Conservation (phyloP, 2,797 vertebrate species). For the Microtus californicus region DNA sequence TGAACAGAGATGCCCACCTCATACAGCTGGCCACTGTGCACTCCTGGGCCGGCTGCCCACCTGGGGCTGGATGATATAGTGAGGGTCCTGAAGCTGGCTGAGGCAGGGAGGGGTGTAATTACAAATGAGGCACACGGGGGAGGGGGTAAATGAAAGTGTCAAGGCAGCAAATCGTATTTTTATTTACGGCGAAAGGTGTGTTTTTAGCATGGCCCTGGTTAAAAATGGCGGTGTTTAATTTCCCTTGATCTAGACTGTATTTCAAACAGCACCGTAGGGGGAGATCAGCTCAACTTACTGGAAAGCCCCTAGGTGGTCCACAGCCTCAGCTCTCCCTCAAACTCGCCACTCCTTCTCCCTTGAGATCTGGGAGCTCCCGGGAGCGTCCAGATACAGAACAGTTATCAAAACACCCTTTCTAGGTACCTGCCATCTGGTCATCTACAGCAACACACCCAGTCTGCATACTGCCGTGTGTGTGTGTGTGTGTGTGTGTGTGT, state of each 20-base stretch:
- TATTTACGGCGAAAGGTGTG: slow-evolving; percentile 82
- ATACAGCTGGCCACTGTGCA: neutral
- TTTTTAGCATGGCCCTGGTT: slow-evolving; percentile 38
- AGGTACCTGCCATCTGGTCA: rapidly evolving
- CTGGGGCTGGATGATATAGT: neutral
- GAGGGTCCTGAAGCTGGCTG: neutral
- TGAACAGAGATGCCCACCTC: neutral
- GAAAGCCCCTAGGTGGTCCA: neutral
- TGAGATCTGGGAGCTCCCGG: neutral
- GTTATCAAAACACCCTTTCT: rapidly evolving
- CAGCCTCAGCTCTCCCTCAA: rapidly evolving
- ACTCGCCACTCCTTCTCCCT: neutral
- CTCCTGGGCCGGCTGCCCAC: neutral
- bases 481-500: too few species aligned
- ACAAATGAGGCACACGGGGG: slow-evolving; percentile 73
- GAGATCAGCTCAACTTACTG: neutral
- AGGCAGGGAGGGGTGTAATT: slow-evolving; percentile 78
- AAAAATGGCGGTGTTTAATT: slow-evolving; percentile 62
- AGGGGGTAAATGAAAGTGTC: slow-evolving; percentile 85
- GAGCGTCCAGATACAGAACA: neutral
- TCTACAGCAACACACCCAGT: rapidly evolving
- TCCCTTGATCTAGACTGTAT: slow-evolving; percentile 23
- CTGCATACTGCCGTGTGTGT: too few species aligned
- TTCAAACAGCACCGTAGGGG: neutral
- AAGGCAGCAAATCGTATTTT: slow-evolving; percentile 84